Percentiles rank a stretch among this genome's conserved stretches.
These are phyloP conservation scores for Melikaiella ostensackeni DNA, from an alignment of 2,888 invertebrate genomes.

Conservation along the genomic window DNA sequence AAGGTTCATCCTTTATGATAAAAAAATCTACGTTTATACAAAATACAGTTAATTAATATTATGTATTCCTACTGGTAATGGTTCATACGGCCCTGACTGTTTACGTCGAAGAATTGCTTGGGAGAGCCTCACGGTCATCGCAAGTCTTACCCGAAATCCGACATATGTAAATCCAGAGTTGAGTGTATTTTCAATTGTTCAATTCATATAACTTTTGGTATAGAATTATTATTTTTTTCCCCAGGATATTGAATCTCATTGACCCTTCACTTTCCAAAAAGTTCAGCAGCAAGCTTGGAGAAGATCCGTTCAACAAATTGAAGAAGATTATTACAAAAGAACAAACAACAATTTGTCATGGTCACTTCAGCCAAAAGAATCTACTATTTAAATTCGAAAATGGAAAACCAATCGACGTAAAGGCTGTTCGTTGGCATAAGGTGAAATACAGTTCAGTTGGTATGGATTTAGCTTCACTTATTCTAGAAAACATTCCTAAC, in stretches of 20 bases:
- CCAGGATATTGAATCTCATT: slow-evolving; percentile 45
- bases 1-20: too few relatives aligned
- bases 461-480: slow-evolving; percentile 64
- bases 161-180: too few relatives aligned
- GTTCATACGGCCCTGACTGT: too few relatives aligned
- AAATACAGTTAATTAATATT: too few relatives aligned
- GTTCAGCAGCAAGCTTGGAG: slow-evolving; percentile 46
- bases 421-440: slow-evolving; percentile 68
- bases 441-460: slow-evolving; percentile 65
- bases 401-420: slow-evolving; percentile 56
- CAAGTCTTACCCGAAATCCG: too few relatives aligned
- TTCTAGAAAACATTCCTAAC: slow-evolving; percentile 46
- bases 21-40: too few relatives aligned
- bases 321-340: slow-evolving; percentile 30
- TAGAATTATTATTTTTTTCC: slow-evolving; percentile 31
- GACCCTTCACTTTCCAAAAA: slow-evolving; percentile 45
- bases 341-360: slow-evolving; percentile 50
- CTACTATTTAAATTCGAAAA: slow-evolving; percentile 50
- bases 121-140: too few relatives aligned
- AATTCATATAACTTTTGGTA: background rate
- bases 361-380: slow-evolving; percentile 47
- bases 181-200: too few relatives aligned
- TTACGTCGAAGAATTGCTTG: too few relatives aligned
- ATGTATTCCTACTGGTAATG: too few relatives aligned
- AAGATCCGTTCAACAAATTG: slow-evolving; percentile 48